These are phyloP conservation scores for Sinella curviseta DNA, from an alignment of 1,140 invertebrate species.

Conservation along the genomic window DNA sequence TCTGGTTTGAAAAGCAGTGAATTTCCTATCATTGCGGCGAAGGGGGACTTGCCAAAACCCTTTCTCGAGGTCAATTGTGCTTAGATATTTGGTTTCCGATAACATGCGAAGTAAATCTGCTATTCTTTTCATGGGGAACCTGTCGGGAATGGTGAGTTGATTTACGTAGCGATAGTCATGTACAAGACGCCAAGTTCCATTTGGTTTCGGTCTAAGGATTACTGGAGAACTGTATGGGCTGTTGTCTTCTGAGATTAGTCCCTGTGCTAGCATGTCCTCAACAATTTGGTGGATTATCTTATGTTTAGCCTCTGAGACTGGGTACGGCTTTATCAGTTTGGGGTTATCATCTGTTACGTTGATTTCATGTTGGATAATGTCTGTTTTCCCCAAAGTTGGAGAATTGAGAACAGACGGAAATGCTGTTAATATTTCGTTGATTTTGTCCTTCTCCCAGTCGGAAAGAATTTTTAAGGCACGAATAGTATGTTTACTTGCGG, in stretches of 20 bases:
- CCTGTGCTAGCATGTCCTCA: constrained; percentile 19
- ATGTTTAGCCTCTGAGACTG: neutral
- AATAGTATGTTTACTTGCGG: neutral
- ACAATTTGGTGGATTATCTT: neutral
- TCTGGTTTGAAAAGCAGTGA: too few species aligned
- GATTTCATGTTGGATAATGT: neutral
- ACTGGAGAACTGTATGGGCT: constrained; percentile 20
- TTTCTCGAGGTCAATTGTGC: constrained; percentile 27
- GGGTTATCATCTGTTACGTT: neutral
- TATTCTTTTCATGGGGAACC: constrained; percentile 28
- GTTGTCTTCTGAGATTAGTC: neutral
- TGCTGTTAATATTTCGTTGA: neutral
- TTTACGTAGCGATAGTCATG: constrained; percentile 33
- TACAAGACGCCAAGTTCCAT: constrained; percentile 19
- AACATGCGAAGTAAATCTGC: neutral
- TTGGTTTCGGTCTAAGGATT: neutral
- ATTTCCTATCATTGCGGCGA: neutral
- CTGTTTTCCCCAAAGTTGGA: neutral
- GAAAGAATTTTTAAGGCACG: neutral
- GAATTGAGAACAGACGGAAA: neutral
- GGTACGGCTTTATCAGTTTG: neutral
- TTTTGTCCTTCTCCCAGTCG: neutral
- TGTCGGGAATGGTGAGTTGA: constrained; percentile 2
- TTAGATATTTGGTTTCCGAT: constrained; percentile 1
- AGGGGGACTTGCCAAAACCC: constrained; percentile 37